phyloP scores from a whole-genome alignment of 2,888 invertebrate genomes.

The Gibbula magus region DNA sequence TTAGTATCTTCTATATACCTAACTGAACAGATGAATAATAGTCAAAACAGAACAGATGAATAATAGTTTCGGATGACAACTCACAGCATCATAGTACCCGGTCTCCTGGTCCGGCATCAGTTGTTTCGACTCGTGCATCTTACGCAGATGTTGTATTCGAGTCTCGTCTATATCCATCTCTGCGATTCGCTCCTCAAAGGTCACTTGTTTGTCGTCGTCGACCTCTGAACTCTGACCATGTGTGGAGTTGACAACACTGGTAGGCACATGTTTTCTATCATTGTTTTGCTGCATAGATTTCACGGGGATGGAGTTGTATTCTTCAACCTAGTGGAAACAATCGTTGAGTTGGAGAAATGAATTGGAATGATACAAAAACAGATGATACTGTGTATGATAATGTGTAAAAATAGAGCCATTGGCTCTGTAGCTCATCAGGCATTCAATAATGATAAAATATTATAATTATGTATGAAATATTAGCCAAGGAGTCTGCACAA shows the following conservation, averaged over 20 bases:
- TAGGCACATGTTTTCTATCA: background rate
- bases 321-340: conserved; percentile 26
- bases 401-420: too few species aligned
- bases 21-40: too few species aligned
- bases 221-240: background rate
- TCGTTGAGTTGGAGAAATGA: too few species aligned
- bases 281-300: background rate
- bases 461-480: too few species aligned
- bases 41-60: background rate
- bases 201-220: conserved; percentile 14
- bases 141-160: conserved; percentile 59
- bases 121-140: conserved; percentile 59
- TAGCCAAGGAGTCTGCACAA: too few species aligned
- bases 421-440: too few species aligned
- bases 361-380: too few species aligned
- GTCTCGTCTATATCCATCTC: conserved; percentile 54
- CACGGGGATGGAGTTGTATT: conserved; percentile 10
- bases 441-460: too few species aligned
- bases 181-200: conserved; percentile 39
- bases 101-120: conserved; percentile 58
- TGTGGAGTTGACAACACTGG: background rate
- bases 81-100: conserved; percentile 57
- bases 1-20: too few species aligned
- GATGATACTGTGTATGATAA: background rate
- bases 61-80: background rate